Conservation (phyloP, 2,888 invertebrate genomes). For the Iphiclides podalirius region DNA sequence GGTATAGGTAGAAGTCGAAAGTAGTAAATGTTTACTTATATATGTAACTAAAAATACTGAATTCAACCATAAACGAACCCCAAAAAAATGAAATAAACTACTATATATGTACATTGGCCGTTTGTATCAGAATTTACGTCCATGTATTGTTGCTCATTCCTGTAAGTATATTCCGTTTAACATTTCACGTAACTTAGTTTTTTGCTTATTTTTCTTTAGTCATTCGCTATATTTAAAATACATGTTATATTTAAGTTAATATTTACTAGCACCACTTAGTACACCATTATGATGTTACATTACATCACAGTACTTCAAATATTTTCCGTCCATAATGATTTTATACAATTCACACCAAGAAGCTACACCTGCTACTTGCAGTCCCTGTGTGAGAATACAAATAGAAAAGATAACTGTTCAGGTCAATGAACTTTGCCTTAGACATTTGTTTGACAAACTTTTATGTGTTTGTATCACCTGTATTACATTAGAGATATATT, state of each 20-base stretch:
- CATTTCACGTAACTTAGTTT: neutral
- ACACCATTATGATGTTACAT: neutral
- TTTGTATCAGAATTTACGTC: slow-evolving; percentile 48
- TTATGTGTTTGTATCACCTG: slow-evolving; percentile 22
- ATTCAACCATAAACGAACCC: slow-evolving; percentile 27
- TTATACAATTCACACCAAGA: neutral
- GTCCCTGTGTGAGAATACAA: slow-evolving; percentile 15
- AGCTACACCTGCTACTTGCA: slow-evolving; percentile 13
- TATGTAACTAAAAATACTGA: neutral
- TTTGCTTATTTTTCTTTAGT: neutral
- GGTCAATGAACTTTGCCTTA: slow-evolving; percentile 22
- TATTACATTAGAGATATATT: slow-evolving; percentile 18
- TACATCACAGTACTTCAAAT: neutral
- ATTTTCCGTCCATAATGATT: neutral
- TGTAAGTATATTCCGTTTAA: slow-evolving; percentile 58
- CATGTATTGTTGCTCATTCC: slow-evolving; percentile 80
- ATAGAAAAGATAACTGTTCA: slow-evolving; percentile 24
- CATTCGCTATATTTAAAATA: no score
- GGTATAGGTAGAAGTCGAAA: slow-evolving; percentile 4
- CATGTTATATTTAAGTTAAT: no score
- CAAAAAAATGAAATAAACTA: slow-evolving; percentile 48
- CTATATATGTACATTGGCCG: slow-evolving; percentile 35
- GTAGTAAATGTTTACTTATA: slow-evolving; percentile 5
- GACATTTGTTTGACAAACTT: slow-evolving; percentile 23
- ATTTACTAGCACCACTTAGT: no score